phyloP scores from a whole-genome alignment of 2,797 vertebrate species.

The Siniperca scherzeri region DNA sequence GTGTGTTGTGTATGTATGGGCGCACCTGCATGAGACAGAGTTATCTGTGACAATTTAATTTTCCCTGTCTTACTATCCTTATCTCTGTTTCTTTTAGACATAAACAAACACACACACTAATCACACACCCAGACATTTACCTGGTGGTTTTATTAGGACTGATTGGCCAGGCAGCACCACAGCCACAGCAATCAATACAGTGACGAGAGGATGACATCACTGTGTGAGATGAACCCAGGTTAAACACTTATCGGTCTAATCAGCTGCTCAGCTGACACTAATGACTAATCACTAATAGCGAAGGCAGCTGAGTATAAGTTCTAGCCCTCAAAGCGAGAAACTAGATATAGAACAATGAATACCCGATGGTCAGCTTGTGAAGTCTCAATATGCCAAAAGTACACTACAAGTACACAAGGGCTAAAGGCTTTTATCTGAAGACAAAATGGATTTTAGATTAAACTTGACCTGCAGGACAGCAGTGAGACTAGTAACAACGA shows the following conservation, averaged over 20 bases:
- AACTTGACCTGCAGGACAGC: constrained; percentile 33
- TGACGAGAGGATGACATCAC: constrained; percentile 67
- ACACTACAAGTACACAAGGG: constrained; percentile 27
- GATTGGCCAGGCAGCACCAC: constrained; percentile 47
- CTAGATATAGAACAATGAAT: constrained; percentile 36
- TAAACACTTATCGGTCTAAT: constrained; percentile 68
- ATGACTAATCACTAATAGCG: constrained; percentile 47
- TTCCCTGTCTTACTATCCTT: constrained; percentile 30
- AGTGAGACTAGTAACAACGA: constrained; percentile 15
- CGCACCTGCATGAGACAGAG: constrained; percentile 27
- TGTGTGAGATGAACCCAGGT: constrained; percentile 50
- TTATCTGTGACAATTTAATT: constrained; percentile 59
- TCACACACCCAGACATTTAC: constrained; percentile 31
- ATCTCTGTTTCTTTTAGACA: constrained; percentile 33
- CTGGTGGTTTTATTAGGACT: constrained; percentile 43
- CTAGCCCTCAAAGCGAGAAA: constrained; percentile 7
- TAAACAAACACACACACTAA: constrained; percentile 36
- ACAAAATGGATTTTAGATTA: constrained; percentile 49
- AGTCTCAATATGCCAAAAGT: constrained; percentile 32
- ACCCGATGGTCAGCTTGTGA: constrained; percentile 12
- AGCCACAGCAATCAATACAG: constrained; percentile 53
- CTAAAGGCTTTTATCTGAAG: constrained; percentile 48
- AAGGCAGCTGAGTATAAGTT: background rate
- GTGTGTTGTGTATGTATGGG: constrained; percentile 10
- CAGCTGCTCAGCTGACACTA: constrained; percentile 55